Base-by-base conservation (phyloP, 2,797 vertebrate species). In the Gorsachius magnificus region DNA sequence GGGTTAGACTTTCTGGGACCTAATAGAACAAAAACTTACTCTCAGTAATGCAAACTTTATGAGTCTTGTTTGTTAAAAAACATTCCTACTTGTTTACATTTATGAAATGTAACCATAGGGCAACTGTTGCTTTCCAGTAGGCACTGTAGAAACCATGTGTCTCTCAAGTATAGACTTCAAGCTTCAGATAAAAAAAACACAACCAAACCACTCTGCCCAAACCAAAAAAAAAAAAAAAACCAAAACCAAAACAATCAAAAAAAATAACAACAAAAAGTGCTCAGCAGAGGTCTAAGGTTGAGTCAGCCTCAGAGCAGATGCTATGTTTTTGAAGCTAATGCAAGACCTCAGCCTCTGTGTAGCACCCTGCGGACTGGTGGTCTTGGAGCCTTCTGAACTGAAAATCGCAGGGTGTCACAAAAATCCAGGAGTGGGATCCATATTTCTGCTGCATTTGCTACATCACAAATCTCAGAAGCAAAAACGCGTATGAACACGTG, bases 401-500 rank as follows among this genome's bases (percentile, higher is more conserved):
- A 36, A 48, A 48, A 24, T 75, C 28, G 2, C 19, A 35, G 19
- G 18, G 5, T 60, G 21, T 29, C 19, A 24, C 19, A 28, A 7
- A 66, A 83, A 21, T 77, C 18, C 31, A 6, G 45, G 51, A 31
- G n/a, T 50, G 36, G 18, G 20, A 33, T 48, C 45, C 8, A 0
- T 16, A n/a, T 58, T 64, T 45, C 31, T 82, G 74, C 58, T 87
- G 26, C 33, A 7, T 14, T 69, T 81, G 16, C 53, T 56, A 0
- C 13, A 24, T 25, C 65, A 29, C 36, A 54, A 0, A 8, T 18
- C 31, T 68, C 5, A 5, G 28, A 22, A 60, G 10, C 46, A 48
- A 10, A 61, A 29, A 14, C 1, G 0, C 2, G 0, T 2, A 0
- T 14, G 14, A 66, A 6, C 10, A 25, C 9, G 0, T 5, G 8